phyloP scores from a whole-genome alignment of 2,113 vertebrate genomes.

The Psophia crepitans region DNA sequence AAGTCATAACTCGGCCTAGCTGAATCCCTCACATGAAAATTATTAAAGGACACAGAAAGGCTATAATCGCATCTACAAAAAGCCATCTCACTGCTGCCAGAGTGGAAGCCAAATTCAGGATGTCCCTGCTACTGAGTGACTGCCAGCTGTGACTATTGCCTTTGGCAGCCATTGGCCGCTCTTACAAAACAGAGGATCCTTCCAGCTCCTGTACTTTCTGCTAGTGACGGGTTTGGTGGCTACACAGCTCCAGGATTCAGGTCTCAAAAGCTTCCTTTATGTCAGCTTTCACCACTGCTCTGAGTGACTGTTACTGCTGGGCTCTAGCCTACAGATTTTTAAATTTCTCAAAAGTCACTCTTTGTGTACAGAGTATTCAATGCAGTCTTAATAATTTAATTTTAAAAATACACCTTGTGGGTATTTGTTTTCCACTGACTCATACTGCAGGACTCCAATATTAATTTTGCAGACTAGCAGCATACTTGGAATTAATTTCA shows the following conservation, averaged over 20 bases:
- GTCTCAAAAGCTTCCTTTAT: not conserved
- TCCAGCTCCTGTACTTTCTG: not conserved
- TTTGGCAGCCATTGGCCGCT: not conserved
- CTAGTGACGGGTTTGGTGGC: not conserved
- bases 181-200: not conserved
- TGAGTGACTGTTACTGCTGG: not conserved
- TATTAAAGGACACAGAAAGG: not conserved
- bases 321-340: not conserved
- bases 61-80: not conserved
- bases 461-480: not conserved
- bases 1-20: not conserved
- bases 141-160: not conserved
- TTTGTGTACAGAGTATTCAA: not conserved
- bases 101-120: not conserved
- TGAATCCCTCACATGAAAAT: not conserved
- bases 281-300: not conserved
- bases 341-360: not conserved
- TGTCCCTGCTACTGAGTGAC: not conserved
- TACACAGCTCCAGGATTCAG: not conserved
- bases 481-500: not conserved
- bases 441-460: not conserved
- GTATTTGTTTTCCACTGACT: not conserved
- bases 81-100: not conserved
- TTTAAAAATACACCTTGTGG: not conserved
- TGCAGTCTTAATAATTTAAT: not conserved